Evolutionary conservation across 2,888 invertebrate species (phyloP).

Genomic region (Nomada ruficornis): DNA sequence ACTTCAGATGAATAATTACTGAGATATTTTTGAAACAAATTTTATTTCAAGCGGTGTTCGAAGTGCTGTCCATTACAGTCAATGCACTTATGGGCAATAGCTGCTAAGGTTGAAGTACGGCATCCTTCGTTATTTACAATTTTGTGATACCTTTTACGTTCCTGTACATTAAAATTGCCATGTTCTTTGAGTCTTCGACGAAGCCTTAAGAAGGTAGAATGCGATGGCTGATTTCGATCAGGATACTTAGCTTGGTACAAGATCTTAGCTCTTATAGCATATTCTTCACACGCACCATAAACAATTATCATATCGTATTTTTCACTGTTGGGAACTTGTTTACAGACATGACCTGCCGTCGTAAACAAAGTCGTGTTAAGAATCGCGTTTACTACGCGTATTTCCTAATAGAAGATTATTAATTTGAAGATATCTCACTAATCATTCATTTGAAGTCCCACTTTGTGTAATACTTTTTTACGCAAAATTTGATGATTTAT

Average conservation of each 20-base stretch:
- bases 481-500: too few relatives aligned
- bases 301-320: slow-evolving; percentile 20
- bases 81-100: slow-evolving; percentile 13
- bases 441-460: too few relatives aligned
- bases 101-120: neutral
- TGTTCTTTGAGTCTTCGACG: slow-evolving; percentile 1
- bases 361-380: too few relatives aligned
- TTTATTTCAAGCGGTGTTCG: too few relatives aligned
- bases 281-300: slow-evolving; percentile 9
- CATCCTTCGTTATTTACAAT: neutral
- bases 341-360: too few relatives aligned
- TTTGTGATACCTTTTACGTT: slow-evolving; percentile 15
- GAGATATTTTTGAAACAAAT: too few relatives aligned
- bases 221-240: slow-evolving; percentile 19
- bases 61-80: too few relatives aligned
- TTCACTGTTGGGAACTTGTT: neutral
- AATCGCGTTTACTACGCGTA: too few relatives aligned
- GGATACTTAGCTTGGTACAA: slow-evolving; percentile 9
- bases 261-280: neutral
- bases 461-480: too few relatives aligned
- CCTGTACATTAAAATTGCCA: slow-evolving; percentile 10
- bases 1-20: too few relatives aligned
- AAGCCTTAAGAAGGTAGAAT: slow-evolving; percentile 10
- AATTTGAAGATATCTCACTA: too few relatives aligned
- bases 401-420: too few relatives aligned